Base-by-base conservation (phyloP, 2,888 invertebrate genomes). In the Drosophila flavopinicola region DNA sequence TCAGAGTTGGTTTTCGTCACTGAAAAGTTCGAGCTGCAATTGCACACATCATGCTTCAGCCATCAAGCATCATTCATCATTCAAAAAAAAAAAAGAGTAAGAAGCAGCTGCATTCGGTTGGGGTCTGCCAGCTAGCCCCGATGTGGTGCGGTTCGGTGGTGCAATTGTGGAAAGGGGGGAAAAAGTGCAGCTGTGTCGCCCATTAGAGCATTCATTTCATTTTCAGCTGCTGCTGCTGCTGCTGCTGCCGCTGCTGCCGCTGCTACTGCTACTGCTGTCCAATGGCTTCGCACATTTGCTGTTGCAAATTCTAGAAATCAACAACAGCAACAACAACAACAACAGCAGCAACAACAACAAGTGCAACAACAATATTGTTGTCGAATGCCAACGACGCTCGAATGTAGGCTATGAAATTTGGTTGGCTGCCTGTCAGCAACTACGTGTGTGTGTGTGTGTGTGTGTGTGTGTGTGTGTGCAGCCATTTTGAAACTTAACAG, bases 401-500 rank as follows among this genome's bases (percentile, higher is more conserved):
- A 80, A 87, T 52, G 78, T 80, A 63, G 65, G 65, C 77, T 63
- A 79, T 66, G 61, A 32, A 56, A 79, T 63, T 60, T 63, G 35
- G 25, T 35, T 47, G 30, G 25, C 58, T 37, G 32, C 35, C 32
- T 15, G 37, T 32, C 39, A 6, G 9, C 25, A 20, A 20, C 27
- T 27, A 9, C 13, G 23, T 44, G 13, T 17, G 2, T 30, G 9
- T 29, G 6, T 35, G 29, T 56, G 27, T 47, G 32, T 30, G n/a
- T 44, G 49, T 51, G 39, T 39, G 42, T 61, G 48, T 53, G 45
- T 53, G 42, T 25, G 52, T 76, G 37, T 30, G 63, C 70, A 82
- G 82, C 71, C 87, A 85, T 85, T 82, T 85, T 78, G 66, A 75
- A 75, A 69, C 66, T 82, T 74, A 68, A 59, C 63, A 66, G 60